Evolutionary conservation across 2,113 vertebrate genomes (phyloP).

Genomic region (Trematocara marginatum): DNA sequence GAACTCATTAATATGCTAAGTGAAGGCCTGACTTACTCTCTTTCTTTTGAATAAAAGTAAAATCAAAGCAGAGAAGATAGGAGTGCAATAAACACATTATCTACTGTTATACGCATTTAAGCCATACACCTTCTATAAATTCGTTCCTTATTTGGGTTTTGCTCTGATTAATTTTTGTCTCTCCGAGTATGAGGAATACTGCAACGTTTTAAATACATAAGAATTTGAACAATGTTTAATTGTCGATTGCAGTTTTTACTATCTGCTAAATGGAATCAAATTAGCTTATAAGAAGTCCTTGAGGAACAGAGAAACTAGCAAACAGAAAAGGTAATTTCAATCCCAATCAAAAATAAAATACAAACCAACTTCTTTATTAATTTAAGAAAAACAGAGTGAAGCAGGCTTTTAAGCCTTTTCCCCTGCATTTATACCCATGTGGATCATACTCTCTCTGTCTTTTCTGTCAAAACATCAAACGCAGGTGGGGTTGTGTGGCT

Average conservation of each 20-base stretch:
- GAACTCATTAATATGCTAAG: slow-evolving; percentile 23
- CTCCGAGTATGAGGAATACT: not conserved
- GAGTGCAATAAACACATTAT: not conserved
- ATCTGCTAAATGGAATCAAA: not conserved
- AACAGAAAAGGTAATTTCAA: not conserved
- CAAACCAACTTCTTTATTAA: not conserved
- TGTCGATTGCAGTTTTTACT: not conserved
- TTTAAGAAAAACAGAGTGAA: not conserved
- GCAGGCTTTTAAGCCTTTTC: not conserved
- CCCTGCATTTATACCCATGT: not conserved
- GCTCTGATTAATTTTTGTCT: not conserved
- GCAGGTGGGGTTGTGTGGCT: slow-evolving; percentile 2
- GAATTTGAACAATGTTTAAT: not conserved
- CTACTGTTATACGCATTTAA: not conserved
- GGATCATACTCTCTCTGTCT: not conserved
- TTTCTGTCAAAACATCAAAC: slow-evolving; percentile 27
- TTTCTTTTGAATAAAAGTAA: slow-evolving; percentile 9
- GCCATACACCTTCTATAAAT: not conserved
- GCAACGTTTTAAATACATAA: not conserved
- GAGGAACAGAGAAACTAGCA: not conserved
- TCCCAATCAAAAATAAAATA: not conserved
- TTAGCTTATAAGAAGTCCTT: not conserved
- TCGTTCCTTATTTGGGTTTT: not conserved
- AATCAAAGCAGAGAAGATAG: not conserved
- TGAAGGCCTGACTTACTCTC: not conserved